Base-by-base conservation (phyloP, 92 coral and sea anemone species). In the Bergia puertoricense region DNA sequence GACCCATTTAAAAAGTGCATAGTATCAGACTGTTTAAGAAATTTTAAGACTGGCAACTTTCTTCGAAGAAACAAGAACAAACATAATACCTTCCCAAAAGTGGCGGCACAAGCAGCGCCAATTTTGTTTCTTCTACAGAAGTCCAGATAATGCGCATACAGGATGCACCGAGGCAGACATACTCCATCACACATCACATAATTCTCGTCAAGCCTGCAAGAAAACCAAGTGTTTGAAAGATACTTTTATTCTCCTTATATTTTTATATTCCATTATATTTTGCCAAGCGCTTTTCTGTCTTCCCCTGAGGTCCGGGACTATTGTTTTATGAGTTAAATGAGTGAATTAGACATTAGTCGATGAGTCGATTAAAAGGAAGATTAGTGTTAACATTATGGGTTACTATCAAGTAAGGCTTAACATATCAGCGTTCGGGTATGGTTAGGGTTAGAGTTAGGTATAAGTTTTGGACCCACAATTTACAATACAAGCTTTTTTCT, bases 141-240 rank as follows among this genome's bases (percentile, higher is more conserved):
- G 76, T 97, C 99, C 88, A 97, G 93, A 74, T 97, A 97, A 79
- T 97, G 99, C 8, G 99, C 99, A 86, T 97, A 97, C 10, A 97
- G 91, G 36, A 97, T 97, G 40, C 99, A 97, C 4, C 99, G 93
- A 10, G 99, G 99, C 46, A 97, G 91, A 74, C 99, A 97, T 11
- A 97, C 99, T 4, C 99, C 99, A 59, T 97, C 99, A 66, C 99
- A 97, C 98, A 97, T 97, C 68, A 97, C 99, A 85, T 97, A 97
- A 76, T 97, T 97, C 88, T 95, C 98, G 65, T 97, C 99, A 20
- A 97, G 90, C 99, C 99, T 97, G 88, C 1, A 81, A 89, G 38
- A 72, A 74, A 66, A 54, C 36, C n/a, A 56, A 40, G 30, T 36
- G 15, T n/a, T 23, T 37, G 43, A 18, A 13, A 82, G 10, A 20